phyloP scores from a whole-genome alignment of 1,140 invertebrate genomes.

The Halictus rubicundus region DNA sequence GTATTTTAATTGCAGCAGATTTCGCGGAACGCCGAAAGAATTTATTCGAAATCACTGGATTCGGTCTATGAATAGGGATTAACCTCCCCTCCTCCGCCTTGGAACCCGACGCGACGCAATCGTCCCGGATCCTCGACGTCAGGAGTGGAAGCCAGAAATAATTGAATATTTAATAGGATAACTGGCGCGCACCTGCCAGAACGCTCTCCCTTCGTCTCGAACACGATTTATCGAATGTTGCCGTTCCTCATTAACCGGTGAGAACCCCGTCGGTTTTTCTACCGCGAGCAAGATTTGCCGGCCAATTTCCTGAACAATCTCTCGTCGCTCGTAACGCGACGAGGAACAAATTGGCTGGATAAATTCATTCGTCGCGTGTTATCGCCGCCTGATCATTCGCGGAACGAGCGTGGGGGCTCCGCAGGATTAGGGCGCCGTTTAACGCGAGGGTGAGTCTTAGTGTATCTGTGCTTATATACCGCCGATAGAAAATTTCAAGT shows the following conservation, averaged over 20 bases:
- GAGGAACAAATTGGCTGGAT: constrained; percentile 32
- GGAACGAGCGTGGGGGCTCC: no score
- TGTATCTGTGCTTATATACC: no score
- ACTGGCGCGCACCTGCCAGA: constrained; percentile 36
- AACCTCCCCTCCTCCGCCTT: constrained; percentile 15
- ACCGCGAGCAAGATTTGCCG: constrained; percentile 37
- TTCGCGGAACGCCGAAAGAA: constrained; percentile 62
- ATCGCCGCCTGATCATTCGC: neutral
- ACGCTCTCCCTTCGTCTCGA: neutral
- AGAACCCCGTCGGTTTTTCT: constrained; percentile 46
- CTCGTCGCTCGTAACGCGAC: constrained; percentile 27
- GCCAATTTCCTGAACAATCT: constrained; percentile 52
- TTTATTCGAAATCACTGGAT: constrained; percentile 70
- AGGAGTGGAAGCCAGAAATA: constrained; percentile 60
- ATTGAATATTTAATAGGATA: constrained; percentile 71
- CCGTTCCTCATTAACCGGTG: constrained; percentile 48
- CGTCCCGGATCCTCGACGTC: constrained; percentile 48
- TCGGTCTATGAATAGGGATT: constrained; percentile 69
- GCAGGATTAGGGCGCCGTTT: no score
- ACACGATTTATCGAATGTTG: constrained; percentile 15
- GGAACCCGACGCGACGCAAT: constrained; percentile 6
- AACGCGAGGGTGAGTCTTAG: no score
- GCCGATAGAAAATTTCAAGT: no score
- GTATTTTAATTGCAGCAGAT: constrained; percentile 71
- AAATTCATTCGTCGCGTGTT: constrained; percentile 18